phyloP scores from a whole-genome alignment of 2,888 invertebrate species.

The Smittia aterrima region DNA sequence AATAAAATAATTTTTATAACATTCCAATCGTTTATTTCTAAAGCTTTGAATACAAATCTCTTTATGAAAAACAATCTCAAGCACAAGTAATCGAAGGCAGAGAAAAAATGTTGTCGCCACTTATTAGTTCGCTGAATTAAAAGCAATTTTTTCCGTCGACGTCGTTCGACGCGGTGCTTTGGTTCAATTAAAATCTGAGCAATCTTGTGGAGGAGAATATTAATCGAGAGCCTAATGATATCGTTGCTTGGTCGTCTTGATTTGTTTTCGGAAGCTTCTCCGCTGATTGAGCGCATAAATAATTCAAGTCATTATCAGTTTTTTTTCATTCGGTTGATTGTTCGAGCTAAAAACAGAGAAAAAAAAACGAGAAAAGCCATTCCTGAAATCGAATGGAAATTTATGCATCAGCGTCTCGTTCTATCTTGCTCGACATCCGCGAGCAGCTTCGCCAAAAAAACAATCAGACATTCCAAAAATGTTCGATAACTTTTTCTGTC shows the following conservation, averaged over 20 bases:
- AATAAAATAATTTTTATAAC: constrained; percentile 24
- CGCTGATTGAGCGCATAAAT: constrained; percentile 3
- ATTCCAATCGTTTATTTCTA: constrained; percentile 23
- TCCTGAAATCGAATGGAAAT: background rate
- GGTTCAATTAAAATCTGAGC: constrained; percentile 21
- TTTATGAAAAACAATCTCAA: background rate
- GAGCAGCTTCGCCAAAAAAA: background rate
- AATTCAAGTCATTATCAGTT: background rate
- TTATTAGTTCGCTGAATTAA: constrained; percentile 1
- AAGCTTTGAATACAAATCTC: background rate
- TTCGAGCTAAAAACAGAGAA: background rate
- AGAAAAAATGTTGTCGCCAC: constrained; percentile 34
- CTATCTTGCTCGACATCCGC: background rate
- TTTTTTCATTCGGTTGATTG: background rate
- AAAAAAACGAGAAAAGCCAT: background rate
- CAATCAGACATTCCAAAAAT: background rate
- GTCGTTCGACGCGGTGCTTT: background rate
- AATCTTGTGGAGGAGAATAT: background rate
- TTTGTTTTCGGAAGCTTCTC: background rate
- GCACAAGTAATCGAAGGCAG: background rate
- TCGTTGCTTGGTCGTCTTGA: background rate
- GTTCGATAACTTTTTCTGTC: background rate
- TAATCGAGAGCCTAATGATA: background rate
- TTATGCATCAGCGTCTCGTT: background rate
- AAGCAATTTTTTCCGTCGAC: background rate